Evolutionary conservation across 2,113 vertebrate species (phyloP).

Genomic region (Nothocercus julius): DNA sequence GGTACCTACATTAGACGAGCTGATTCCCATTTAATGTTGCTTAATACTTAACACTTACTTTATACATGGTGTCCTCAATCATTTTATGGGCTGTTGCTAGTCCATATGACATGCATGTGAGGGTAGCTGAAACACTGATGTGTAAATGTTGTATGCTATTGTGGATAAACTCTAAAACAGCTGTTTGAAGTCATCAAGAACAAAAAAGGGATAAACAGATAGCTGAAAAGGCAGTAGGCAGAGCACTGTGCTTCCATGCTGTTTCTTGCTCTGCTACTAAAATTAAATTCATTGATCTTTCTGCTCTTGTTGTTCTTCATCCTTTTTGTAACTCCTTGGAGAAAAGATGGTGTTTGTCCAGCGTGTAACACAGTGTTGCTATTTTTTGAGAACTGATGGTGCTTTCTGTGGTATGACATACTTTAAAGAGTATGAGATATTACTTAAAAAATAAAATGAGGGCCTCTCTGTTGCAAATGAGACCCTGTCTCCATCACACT

Average conservation of each 20-base stretch:
- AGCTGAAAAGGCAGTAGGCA: not conserved
- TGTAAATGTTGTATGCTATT: not conserved
- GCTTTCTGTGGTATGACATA: not conserved
- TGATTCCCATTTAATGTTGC: not conserved
- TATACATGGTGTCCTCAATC: not conserved
- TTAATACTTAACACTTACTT: not conserved
- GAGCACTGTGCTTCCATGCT: not conserved
- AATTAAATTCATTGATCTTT: slow-evolving; percentile 27
- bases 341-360: not conserved
- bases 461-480: not conserved
- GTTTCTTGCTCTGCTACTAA: not conserved
- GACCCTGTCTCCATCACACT: not conserved
- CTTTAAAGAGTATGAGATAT: not conserved
- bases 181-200: not conserved
- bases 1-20: not conserved
- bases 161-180: not conserved
- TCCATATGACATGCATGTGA: not conserved
- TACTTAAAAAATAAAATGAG: not conserved
- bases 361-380: not conserved
- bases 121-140: not conserved
- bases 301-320: not conserved
- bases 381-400: not conserved
- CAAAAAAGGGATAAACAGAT: not conserved
- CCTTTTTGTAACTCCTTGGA: not conserved
- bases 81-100: not conserved